Evolutionary conservation across 2,888 invertebrate species (phyloP).

Genomic region (Dryococelus australis): DNA sequence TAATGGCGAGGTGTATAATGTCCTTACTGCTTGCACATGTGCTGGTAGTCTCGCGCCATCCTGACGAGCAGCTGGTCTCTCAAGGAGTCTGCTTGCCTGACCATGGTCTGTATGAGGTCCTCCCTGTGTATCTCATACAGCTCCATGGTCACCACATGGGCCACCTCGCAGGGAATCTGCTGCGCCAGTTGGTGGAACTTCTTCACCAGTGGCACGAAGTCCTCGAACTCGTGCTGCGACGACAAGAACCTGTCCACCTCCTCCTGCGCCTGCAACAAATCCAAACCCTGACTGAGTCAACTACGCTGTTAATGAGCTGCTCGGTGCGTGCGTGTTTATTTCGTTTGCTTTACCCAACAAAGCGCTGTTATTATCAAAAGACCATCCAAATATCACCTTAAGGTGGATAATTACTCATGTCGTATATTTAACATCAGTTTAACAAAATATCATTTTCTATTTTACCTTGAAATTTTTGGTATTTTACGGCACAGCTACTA

Average conservation of each 20-base stretch:
- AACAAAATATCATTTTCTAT: no score
- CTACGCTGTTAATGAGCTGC: slow-evolving; percentile 1
- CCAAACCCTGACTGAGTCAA: slow-evolving; percentile 37
- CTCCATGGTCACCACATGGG: slow-evolving; percentile 77
- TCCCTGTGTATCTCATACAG: slow-evolving; percentile 86
- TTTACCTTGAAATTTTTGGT: no score
- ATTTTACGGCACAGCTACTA: no score
- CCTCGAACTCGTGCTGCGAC: slow-evolving; percentile 61
- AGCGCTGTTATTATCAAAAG: no score
- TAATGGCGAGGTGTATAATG: neutral
- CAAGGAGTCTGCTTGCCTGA: slow-evolving; percentile 71
- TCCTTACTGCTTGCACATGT: slow-evolving; percentile 75
- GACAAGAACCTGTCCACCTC: slow-evolving; percentile 73
- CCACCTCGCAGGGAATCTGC: slow-evolving; percentile 62
- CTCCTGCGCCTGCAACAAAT: slow-evolving; percentile 62
- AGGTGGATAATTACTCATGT: no score
- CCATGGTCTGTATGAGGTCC: slow-evolving; percentile 76
- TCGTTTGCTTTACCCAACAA: no score
- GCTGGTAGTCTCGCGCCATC: slow-evolving; percentile 83
- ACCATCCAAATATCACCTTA: no score
- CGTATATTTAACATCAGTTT: no score
- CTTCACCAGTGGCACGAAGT: slow-evolving; percentile 56
- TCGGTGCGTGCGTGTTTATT: no score
- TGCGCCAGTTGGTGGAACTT: slow-evolving; percentile 60
- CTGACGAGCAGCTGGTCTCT: slow-evolving; percentile 73